phyloP scores from a whole-genome alignment of 2,113 vertebrate species.

The Galeopterus variegatus region DNA sequence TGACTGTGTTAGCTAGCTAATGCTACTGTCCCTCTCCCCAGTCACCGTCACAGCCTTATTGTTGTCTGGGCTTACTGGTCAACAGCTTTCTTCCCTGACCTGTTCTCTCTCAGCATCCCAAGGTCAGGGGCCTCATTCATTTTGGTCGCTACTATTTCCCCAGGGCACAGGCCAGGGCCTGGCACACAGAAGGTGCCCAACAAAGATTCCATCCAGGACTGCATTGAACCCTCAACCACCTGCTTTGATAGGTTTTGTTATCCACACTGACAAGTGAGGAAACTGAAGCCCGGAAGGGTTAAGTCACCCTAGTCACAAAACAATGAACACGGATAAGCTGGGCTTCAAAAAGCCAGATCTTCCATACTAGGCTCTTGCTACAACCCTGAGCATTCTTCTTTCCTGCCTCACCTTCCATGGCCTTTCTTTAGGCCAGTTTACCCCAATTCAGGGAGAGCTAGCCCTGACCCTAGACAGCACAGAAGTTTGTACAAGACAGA shows the following conservation, averaged over 20 bases:
- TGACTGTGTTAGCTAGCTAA: background rate
- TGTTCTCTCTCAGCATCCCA: background rate
- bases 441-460: background rate
- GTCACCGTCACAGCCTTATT: too few species aligned
- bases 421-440: background rate
- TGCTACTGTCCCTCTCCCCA: background rate
- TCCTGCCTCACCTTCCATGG: background rate
- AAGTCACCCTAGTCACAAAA: background rate
- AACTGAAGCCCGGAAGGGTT: background rate
- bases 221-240: background rate
- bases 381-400: background rate
- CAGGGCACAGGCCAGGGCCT: background rate
- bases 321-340: accelerated
- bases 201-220: background rate
- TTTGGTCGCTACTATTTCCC: background rate
- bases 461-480: background rate
- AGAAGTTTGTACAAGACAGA: background rate
- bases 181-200: background rate
- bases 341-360: background rate
- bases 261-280: background rate
- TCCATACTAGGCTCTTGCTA: background rate
- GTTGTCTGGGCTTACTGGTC: background rate
- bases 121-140: background rate
- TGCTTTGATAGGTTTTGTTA: background rate
- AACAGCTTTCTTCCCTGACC: background rate